Percentiles rank a stretch among this genome's conserved stretches.
Evolutionary conservation across 92 coral and sea anemone genomes (phyloP).

Genomic region (Epizoanthus stellaris): DNA sequence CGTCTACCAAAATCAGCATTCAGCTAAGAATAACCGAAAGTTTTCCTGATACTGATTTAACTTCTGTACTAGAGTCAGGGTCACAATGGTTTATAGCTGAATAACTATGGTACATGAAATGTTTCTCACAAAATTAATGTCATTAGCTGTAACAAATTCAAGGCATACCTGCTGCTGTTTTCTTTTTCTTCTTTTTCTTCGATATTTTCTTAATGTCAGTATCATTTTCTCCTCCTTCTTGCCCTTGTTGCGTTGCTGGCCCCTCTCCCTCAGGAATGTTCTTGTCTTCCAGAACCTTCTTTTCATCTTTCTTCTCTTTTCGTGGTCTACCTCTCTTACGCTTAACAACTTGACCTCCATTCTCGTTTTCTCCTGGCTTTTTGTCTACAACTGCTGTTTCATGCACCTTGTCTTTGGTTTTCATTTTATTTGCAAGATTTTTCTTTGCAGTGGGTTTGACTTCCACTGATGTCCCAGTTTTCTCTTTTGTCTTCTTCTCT

Average conservation of each 20-base stretch:
- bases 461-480: neutral
- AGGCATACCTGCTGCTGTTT: conserved; percentile 19
- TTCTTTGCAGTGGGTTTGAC: neutral
- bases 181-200: conserved; percentile 12
- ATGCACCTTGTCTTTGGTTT: neutral
- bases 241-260: neutral
- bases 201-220: neutral
- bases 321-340: conserved; percentile 46
- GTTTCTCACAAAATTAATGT: neutral
- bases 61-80: too few relatives aligned
- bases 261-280: neutral
- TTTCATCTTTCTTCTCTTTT: conserved; percentile 8
- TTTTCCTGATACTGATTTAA: too few relatives aligned
- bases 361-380: conserved; percentile 12
- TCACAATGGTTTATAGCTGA: too few relatives aligned
- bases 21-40: too few relatives aligned
- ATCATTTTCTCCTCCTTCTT: too few relatives aligned
- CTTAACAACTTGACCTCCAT: conserved; percentile 14
- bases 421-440: neutral
- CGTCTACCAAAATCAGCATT: too few relatives aligned
- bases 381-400: neutral
- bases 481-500: neutral
- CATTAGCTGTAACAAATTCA: neutral
- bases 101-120: neutral
- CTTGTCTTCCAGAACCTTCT: neutral